phyloP scores from a whole-genome alignment of 1,140 invertebrate species.

The Polypedilum vanderplanki region DNA sequence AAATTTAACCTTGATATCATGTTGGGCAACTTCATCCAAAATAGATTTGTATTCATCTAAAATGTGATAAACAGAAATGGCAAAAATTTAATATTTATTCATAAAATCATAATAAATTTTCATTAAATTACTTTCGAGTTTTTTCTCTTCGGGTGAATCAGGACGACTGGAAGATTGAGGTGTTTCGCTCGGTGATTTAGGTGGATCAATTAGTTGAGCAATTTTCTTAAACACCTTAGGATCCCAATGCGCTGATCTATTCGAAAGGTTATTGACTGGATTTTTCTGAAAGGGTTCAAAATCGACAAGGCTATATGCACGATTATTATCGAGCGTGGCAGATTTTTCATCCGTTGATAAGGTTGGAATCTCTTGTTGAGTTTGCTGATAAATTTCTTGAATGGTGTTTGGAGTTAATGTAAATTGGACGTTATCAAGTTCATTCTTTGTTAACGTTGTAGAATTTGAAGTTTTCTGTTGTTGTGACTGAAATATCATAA shows the following conservation, averaged over 20 bases:
- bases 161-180: conserved; percentile 35
- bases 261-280: conserved; percentile 3
- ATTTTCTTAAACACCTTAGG: conserved; percentile 27
- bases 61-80: not conserved
- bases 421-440: conserved; percentile 29
- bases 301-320: not conserved
- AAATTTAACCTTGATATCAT: not conserved
- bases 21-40: not conserved
- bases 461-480: conserved; percentile 44
- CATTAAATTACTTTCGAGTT: not conserved
- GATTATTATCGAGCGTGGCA: not conserved
- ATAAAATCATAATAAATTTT: not conserved
- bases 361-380: not conserved
- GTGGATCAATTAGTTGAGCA: conserved; percentile 40
- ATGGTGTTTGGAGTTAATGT: not conserved
- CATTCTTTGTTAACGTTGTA: conserved; percentile 36
- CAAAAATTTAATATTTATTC: not conserved
- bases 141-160: not conserved
- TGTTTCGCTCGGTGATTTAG: conserved; percentile 43
- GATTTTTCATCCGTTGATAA: not conserved
- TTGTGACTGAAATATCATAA: not conserved
- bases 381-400: conserved; percentile 15
- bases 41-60: not conserved
- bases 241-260: conserved; percentile 16
- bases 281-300: conserved; percentile 8